Evolutionary conservation across 2,797 vertebrate genomes (phyloP).

Genomic region (Scleropages formosus): DNA sequence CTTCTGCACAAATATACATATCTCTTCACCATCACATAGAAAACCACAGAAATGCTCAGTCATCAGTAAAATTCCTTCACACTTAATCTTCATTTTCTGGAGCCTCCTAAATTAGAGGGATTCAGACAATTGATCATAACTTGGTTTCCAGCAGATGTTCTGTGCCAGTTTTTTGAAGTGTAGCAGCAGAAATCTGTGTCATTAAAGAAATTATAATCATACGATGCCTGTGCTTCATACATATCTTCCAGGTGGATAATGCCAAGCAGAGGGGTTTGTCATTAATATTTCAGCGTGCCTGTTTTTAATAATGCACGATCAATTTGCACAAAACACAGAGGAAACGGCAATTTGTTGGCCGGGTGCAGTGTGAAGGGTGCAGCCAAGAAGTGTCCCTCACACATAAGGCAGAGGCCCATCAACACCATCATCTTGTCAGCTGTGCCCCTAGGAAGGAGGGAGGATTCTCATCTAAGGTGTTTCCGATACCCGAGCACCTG

Average conservation of each 20-base stretch:
- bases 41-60: too few species aligned
- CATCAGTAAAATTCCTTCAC: too few species aligned
- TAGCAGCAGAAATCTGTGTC: too few species aligned
- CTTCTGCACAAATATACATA: too few species aligned
- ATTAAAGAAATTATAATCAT: conserved; percentile 14
- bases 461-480: conserved; percentile 28
- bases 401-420: not conserved
- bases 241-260: conserved; percentile 36
- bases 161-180: too few species aligned
- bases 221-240: not conserved
- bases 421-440: not conserved
- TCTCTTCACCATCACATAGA: too few species aligned
- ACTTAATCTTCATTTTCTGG: too few species aligned
- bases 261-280: conserved; percentile 40
- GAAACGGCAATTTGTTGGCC: conserved; percentile 43
- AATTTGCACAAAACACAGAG: conserved; percentile 46
- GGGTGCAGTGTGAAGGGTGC: conserved; percentile 25
- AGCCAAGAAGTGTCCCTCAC: not conserved
- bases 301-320: conserved; percentile 54
- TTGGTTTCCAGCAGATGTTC: too few species aligned
- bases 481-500: conserved; percentile 50
- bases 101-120: too few species aligned
- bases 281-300: conserved; percentile 61
- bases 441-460: not conserved
- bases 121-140: too few species aligned